These are phyloP conservation scores for Fistularia tabacaria DNA, from an alignment of 2,797 vertebrate genomes.

Conservation along the genomic window DNA sequence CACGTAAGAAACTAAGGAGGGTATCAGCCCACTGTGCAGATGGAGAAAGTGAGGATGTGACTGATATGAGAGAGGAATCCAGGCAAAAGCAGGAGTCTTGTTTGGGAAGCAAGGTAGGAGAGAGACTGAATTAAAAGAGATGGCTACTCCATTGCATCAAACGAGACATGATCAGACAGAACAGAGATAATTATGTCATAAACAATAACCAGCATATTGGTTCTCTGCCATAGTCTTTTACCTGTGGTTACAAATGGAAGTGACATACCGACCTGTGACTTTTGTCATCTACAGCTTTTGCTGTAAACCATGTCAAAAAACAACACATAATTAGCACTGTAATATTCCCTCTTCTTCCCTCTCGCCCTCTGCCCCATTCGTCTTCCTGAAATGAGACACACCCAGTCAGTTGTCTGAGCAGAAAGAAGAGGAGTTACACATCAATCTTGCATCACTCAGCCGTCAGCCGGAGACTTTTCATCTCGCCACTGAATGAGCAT, in stretches of 20 bases:
- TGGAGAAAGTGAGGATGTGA: constrained; percentile 1
- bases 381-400: constrained; percentile 59
- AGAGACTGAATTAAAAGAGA: no score
- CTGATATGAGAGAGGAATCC: constrained; percentile 19
- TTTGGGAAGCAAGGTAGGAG: no score
- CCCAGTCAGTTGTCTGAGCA: constrained; percentile 71
- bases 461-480: constrained; percentile 66
- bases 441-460: constrained; percentile 75
- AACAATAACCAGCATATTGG: no score
- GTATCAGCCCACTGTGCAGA: constrained; percentile 29
- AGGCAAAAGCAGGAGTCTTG: neutral
- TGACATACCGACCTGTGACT: neutral
- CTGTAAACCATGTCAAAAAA: neutral
- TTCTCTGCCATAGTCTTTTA: no score
- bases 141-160: no score
- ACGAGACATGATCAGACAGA: no score
- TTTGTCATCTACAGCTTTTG: neutral
- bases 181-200: no score
- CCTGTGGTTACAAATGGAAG: neutral
- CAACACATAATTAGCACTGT: constrained; percentile 16
- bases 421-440: constrained; percentile 67
- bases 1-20: constrained; percentile 50
- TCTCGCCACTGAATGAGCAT: constrained; percentile 62
- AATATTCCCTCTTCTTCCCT: constrained; percentile 29
- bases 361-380: constrained; percentile 26